These are phyloP conservation scores for Oligia fasciuncula DNA, from an alignment of 2,888 invertebrate species.

Conservation along the genomic window DNA sequence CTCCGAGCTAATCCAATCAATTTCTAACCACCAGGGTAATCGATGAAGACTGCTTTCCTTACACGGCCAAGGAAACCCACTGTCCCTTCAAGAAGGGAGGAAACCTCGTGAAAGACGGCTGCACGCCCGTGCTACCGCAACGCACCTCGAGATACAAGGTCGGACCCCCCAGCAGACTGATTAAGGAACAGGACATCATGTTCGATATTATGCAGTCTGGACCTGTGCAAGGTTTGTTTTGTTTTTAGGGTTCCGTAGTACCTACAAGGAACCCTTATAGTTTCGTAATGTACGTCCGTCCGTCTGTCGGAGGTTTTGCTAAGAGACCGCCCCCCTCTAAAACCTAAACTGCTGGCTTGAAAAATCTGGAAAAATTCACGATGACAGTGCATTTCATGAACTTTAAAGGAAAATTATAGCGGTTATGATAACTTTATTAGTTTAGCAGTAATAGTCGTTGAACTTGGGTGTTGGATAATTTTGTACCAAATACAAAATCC, in stretches of 20 bases:
- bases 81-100: slow-evolving; percentile 91
- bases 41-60: slow-evolving; percentile 96
- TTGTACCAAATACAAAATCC: too few relatives aligned
- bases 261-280: too few relatives aligned
- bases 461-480: too few relatives aligned
- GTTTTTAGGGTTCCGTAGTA: neutral
- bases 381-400: too few relatives aligned
- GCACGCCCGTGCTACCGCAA: slow-evolving; percentile 86
- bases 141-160: slow-evolving; percentile 92
- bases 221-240: slow-evolving; percentile 93
- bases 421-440: too few relatives aligned
- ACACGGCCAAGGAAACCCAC: slow-evolving; percentile 89
- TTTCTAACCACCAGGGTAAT: slow-evolving; percentile 92
- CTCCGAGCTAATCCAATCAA: neutral
- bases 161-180: slow-evolving; percentile 94
- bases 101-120: slow-evolving; percentile 89
- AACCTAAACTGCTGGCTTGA: too few relatives aligned
- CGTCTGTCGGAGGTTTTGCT: too few relatives aligned
- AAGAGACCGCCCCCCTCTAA: too few relatives aligned
- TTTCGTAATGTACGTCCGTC: too few relatives aligned
- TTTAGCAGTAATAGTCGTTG: too few relatives aligned
- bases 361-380: too few relatives aligned
- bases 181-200: slow-evolving; percentile 96
- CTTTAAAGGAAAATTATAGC: too few relatives aligned
- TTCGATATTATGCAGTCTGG: slow-evolving; percentile 97